Conservation (phyloP, 2,113 vertebrate genomes). For the Channa argus region DNA sequence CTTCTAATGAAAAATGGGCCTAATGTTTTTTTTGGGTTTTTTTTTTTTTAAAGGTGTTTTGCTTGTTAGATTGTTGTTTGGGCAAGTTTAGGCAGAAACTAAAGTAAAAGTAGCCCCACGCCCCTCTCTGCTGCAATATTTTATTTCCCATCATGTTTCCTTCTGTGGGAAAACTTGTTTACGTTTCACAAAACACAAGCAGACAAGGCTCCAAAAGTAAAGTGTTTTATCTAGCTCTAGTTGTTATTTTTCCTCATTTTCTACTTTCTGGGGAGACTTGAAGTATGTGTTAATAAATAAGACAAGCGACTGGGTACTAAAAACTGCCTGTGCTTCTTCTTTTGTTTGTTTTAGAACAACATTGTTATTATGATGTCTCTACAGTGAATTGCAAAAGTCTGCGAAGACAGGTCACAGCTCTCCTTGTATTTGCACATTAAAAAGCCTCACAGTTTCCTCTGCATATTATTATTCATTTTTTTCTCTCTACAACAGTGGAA, state of each 20-base stretch:
- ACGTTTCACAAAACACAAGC: slow-evolving; percentile 9
- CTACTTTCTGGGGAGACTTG: slow-evolving; percentile 24
- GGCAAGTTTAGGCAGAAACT: too few relatives aligned
- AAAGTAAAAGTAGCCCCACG: too few relatives aligned
- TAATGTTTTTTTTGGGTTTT: too few relatives aligned
- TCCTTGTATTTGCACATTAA: slow-evolving; percentile 55
- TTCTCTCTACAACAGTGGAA: slow-evolving; percentile 15
- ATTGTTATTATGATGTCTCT: slow-evolving; percentile 35
- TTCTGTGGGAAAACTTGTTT: not conserved
- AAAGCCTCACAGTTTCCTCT: slow-evolving; percentile 35
- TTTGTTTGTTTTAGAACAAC: slow-evolving; percentile 47
- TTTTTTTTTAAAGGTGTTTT: too few relatives aligned
- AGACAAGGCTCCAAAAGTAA: slow-evolving; percentile 6
- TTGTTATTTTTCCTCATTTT: slow-evolving; percentile 44
- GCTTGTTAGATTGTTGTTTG: too few relatives aligned
- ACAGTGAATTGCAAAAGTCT: slow-evolving; percentile 14
- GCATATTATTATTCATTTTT: slow-evolving; percentile 39
- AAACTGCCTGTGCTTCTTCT: slow-evolving; percentile 2
- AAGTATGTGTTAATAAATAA: slow-evolving; percentile 49
- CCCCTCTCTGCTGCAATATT: too few relatives aligned
- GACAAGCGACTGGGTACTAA: slow-evolving; percentile 2
- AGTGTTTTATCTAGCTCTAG: slow-evolving; percentile 8
- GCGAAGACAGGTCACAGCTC: slow-evolving; percentile 46
- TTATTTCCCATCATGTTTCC: not conserved
- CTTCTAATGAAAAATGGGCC: too few relatives aligned